A percentile compares a stretch with the other conserved stretches of the same genome.
These are phyloP conservation scores for Atherinomorus stipes DNA, from an alignment of 2,113 vertebrate genomes.

Conservation along the genomic window DNA sequence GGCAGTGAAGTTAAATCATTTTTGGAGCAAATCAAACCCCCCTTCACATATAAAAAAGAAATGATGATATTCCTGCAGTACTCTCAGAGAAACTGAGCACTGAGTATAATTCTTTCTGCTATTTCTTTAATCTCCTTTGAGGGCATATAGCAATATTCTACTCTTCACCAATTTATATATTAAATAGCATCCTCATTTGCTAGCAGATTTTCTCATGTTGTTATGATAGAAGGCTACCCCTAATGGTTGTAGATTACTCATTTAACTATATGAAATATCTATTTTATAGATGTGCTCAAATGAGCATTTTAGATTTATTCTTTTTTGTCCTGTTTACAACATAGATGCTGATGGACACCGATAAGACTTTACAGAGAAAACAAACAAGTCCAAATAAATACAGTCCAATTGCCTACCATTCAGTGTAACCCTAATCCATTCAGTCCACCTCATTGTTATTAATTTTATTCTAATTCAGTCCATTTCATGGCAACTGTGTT, in stretches of 20 bases:
- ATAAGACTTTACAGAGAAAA: no score
- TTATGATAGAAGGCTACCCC: background rate
- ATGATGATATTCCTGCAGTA: background rate
- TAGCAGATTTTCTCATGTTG: background rate
- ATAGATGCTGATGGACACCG: no score
- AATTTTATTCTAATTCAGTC: no score
- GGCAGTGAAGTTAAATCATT: background rate
- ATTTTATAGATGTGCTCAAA: background rate
- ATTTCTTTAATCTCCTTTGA: conserved; percentile 11
- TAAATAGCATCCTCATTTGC: background rate
- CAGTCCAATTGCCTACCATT: no score
- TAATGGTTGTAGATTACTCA: background rate
- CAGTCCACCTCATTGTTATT: no score
- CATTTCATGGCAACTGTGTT: no score
- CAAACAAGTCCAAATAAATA: no score
- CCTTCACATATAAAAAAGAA: background rate
- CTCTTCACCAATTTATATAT: conserved; percentile 2
- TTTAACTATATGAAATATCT: background rate
- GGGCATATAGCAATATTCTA: background rate
- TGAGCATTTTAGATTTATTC: no score
- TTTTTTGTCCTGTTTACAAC: no score
- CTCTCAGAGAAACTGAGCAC: background rate
- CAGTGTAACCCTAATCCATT: no score
- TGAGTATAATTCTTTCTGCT: background rate
- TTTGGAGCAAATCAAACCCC: conserved; percentile 9